Evolutionary conservation across 2,113 vertebrate species (phyloP).

Genomic region (Colistium nudipinnis): DNA sequence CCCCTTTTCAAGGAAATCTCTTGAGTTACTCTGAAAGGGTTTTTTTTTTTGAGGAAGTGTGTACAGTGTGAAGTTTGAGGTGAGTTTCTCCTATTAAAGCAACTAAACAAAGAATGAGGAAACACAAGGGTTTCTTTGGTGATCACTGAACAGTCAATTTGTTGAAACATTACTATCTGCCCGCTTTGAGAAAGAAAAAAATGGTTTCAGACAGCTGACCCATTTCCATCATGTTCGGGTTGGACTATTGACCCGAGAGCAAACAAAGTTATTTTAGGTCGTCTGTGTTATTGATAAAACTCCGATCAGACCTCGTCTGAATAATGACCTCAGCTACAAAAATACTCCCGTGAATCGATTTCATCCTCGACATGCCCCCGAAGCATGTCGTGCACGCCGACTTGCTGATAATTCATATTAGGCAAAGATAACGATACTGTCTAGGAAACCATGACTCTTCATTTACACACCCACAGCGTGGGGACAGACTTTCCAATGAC

Average conservation of each 20-base stretch:
- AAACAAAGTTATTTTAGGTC: conserved; percentile 25
- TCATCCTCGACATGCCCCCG: conserved; percentile 31
- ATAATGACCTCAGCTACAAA: conserved; percentile 17
- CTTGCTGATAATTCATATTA: conserved; percentile 37
- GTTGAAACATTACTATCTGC: background rate
- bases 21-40: conserved; percentile 13
- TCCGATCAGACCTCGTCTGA: conserved; percentile 17
- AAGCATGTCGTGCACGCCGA: conserved; percentile 8
- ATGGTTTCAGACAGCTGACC: background rate
- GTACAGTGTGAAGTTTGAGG: background rate
- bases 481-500: conserved; percentile 52
- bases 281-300: conserved; percentile 12
- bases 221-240: background rate
- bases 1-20: conserved; percentile 60
- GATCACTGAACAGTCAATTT: background rate
- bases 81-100: conserved; percentile 24
- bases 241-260: conserved; percentile 12
- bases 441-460: conserved; percentile 50
- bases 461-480: conserved; percentile 44
- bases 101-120: conserved; percentile 30
- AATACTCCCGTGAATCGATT: conserved; percentile 25
- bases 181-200: background rate
- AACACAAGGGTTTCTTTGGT: conserved; percentile 35
- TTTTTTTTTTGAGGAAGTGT: conserved; percentile 64
- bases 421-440: conserved; percentile 20